Percentiles rank a stretch among this genome's conserved stretches.
Evolutionary conservation across 2,888 invertebrate genomes (phyloP).

Genomic region (Parapristionchus giblindavisi): DNA sequence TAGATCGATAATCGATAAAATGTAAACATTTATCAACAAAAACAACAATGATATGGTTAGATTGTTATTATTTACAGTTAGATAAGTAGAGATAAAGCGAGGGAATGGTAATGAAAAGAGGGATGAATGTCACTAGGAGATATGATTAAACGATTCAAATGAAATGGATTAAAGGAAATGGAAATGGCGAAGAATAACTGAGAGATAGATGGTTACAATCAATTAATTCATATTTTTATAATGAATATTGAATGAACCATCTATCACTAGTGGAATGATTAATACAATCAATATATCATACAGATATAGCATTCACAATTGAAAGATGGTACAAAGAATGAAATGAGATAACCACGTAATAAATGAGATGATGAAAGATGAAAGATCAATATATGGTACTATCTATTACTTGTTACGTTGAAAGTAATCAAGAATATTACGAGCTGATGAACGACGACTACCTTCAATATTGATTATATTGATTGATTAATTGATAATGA

Average conservation of each 20-base stretch:
- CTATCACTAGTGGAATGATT: slow-evolving; percentile 12
- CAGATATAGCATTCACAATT: neutral
- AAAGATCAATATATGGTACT: neutral
- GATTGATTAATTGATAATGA: too few relatives aligned
- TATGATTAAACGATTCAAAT: neutral
- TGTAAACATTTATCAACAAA: too few relatives aligned
- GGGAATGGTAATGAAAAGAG: neutral
- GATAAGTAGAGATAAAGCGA: neutral
- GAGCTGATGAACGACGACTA: slow-evolving; percentile 16
- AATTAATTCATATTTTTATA: slow-evolving; percentile 1
- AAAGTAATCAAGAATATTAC: slow-evolving; percentile 27
- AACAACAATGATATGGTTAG: too few relatives aligned
- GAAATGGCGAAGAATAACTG: slow-evolving; percentile 32
- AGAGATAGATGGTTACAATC: slow-evolving; percentile 23
- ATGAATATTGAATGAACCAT: slow-evolving; percentile 15
- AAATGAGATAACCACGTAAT: neutral
- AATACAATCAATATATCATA: neutral
- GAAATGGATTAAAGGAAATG: slow-evolving; percentile 5
- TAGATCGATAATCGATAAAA: too few relatives aligned
- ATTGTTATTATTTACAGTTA: neutral
- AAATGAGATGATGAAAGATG: neutral
- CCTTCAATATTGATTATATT: neutral
- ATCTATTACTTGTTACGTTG: neutral
- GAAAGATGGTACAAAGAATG: neutral
- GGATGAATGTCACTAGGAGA: neutral